Evolutionary conservation across 2,113 vertebrate species (phyloP), one percentile per base, ranked within the genome.

Genomic region (Cyprinodon brontotheroides): DNA sequence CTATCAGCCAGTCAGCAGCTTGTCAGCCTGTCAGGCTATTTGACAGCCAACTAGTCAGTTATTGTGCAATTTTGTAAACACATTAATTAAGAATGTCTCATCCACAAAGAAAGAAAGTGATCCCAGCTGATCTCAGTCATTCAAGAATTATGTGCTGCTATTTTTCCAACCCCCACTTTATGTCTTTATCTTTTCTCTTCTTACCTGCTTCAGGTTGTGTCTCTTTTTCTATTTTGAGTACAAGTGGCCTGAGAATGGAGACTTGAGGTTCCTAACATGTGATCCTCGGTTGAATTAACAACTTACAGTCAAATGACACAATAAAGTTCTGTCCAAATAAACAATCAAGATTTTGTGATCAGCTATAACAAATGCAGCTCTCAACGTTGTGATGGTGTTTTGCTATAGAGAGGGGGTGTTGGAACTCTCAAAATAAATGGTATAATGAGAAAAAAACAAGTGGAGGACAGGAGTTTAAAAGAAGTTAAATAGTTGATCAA

Each of bases 71-170:
- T 74, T 78, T 74, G 81, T 88, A 87, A 89, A 88, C 84, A 89
- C 86, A 84, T 92, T 89, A 90, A 92, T 92, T 90, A 87, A 87
- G 79, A 89, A 87, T 77, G 79, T 80, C 80, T 86, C 86, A 86
- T 87, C 71, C 77, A 78, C 74, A 70, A 84, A 74, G 76, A 85
- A 78, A 84, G 86, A 74, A 79, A 81, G 75, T 66, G 77, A 89
- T 89, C 87, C 80, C 75, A 77, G 41, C 84, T 70, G 83, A 85
- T 86, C 69, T 78, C 63, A 57, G 64, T 11, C 13, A 86, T 84
- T 37, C 77, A 64, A 86, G 70, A 45, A 64, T 70, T 76, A 77
- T 15, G 38, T 81, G 65, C 72, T 63, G 12, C 20, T 75, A 45
- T 75, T 57, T 64, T 57, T 61, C 53, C 20, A 38, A 22, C 45